Conservation (phyloP, 2,888 invertebrate species). For the Biston betularia region DNA sequence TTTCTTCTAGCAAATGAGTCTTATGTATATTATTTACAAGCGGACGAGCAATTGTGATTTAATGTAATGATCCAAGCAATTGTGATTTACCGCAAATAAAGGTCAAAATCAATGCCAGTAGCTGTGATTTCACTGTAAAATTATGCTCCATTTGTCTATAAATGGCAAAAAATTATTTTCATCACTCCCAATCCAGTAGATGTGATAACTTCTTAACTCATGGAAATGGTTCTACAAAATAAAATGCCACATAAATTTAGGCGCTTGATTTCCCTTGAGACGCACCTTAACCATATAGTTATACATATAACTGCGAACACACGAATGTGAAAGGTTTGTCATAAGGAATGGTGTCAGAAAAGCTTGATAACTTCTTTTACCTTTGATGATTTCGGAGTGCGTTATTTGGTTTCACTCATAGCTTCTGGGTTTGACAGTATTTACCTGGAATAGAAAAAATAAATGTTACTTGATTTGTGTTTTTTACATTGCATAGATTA, state of each 20-base stretch:
- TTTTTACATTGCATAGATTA: background rate
- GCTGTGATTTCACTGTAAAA: too few species aligned
- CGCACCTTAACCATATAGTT: background rate
- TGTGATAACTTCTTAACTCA: slow-evolving; percentile 2
- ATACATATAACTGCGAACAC: slow-evolving; percentile 15
- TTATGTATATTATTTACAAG: too few species aligned
- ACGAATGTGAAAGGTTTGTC: slow-evolving; percentile 19
- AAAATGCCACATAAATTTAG: slow-evolving; percentile 26
- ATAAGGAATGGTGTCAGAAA: slow-evolving; percentile 13
- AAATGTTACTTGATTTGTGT: background rate
- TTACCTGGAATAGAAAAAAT: slow-evolving; percentile 31
- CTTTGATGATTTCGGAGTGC: slow-evolving; percentile 27
- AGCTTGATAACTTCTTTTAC: slow-evolving; percentile 18
- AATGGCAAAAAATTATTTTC: background rate
- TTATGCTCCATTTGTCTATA: too few species aligned
- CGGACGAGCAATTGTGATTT: too few species aligned
- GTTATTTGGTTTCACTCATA: slow-evolving; percentile 2
- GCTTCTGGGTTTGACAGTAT: background rate
- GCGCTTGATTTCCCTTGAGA: slow-evolving; percentile 30
- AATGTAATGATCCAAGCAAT: too few species aligned
- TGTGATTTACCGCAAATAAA: too few species aligned
- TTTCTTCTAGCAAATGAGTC: too few species aligned
- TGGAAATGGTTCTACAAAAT: slow-evolving; percentile 12
- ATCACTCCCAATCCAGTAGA: background rate
- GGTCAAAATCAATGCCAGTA: background rate